phyloP scores from a whole-genome alignment of 2,797 vertebrate genomes.

The Thaleichthys pacificus region DNA sequence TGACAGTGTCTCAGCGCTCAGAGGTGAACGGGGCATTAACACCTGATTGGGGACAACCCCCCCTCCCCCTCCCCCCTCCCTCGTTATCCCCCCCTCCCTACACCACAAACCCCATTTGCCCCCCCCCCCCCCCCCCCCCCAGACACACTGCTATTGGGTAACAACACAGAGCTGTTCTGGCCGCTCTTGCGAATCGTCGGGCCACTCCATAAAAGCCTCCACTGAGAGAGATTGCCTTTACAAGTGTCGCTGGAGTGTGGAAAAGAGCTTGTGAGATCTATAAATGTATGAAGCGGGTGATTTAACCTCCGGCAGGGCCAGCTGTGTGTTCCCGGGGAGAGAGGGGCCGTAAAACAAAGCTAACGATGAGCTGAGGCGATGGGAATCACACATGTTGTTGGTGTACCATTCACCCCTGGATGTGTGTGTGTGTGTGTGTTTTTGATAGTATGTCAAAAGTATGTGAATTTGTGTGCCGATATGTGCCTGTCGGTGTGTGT shows the following conservation, averaged over 20 bases:
- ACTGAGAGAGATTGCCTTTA: slow-evolving; percentile 47
- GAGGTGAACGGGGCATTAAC: no score
- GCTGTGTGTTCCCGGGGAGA: slow-evolving; percentile 41
- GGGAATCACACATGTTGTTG: slow-evolving; percentile 38
- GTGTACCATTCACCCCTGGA: slow-evolving; percentile 22
- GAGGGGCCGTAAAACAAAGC: slow-evolving; percentile 39
- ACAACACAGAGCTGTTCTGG: slow-evolving; percentile 34
- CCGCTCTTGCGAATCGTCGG: slow-evolving; percentile 38
- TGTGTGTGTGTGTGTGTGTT: not conserved
- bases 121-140: no score
- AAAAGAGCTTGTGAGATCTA: slow-evolving; percentile 49
- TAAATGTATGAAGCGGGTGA: slow-evolving; percentile 60
- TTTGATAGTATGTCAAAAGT: no score
- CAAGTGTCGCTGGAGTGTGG: slow-evolving; percentile 48
- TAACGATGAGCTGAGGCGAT: slow-evolving; percentile 26
- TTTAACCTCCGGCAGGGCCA: slow-evolving; percentile 54
- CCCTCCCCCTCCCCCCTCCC: no score
- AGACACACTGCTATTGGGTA: slow-evolving; percentile 26
- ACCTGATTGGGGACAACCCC: no score
- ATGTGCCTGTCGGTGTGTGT: not conserved
- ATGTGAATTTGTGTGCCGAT: no score
- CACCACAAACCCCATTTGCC: slow-evolving; percentile 14
- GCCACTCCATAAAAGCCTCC: slow-evolving; percentile 54
- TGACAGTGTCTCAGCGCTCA: no score
- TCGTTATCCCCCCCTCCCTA: no score